Evolutionary conservation across 2,797 vertebrate genomes (phyloP).

Genomic region (Hemitrygon akajei): DNA sequence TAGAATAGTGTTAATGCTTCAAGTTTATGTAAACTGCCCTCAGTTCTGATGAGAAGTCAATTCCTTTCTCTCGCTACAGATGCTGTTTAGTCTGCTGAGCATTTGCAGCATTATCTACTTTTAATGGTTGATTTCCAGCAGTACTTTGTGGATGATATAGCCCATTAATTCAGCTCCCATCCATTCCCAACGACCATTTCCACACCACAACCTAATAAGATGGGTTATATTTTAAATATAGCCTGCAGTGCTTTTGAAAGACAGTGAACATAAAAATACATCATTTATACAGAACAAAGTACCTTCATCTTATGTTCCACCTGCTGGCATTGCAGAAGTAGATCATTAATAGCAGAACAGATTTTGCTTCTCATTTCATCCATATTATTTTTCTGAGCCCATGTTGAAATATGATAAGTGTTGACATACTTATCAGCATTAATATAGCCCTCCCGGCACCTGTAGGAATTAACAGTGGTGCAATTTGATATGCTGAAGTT

Average conservation of each 20-base stretch:
- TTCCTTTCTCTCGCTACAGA: too few species aligned
- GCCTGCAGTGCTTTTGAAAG: background rate
- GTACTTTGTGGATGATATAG: too few species aligned
- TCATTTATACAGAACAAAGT: background rate
- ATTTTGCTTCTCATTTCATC: constrained; percentile 49
- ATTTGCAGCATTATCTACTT: too few species aligned
- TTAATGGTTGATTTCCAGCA: too few species aligned
- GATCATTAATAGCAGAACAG: constrained; percentile 38
- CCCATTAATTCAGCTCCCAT: background rate
- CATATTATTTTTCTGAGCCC: constrained; percentile 40
- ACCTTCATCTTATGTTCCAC: constrained; percentile 19
- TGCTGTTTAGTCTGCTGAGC: too few species aligned
- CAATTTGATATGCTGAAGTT: background rate
- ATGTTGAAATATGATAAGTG: constrained; percentile 30
- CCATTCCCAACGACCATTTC: too few species aligned
- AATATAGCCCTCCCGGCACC: constrained; percentile 39
- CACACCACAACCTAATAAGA: background rate
- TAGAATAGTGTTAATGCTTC: too few species aligned
- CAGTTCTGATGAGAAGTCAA: too few species aligned
- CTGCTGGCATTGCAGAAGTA: background rate
- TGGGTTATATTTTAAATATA: background rate
- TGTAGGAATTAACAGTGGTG: constrained; percentile 40
- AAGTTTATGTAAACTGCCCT: too few species aligned
- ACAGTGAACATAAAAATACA: background rate
- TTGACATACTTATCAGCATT: constrained; percentile 39